Base-by-base conservation (phyloP, 2,113 vertebrate genomes). In the Alces alces region DNA sequence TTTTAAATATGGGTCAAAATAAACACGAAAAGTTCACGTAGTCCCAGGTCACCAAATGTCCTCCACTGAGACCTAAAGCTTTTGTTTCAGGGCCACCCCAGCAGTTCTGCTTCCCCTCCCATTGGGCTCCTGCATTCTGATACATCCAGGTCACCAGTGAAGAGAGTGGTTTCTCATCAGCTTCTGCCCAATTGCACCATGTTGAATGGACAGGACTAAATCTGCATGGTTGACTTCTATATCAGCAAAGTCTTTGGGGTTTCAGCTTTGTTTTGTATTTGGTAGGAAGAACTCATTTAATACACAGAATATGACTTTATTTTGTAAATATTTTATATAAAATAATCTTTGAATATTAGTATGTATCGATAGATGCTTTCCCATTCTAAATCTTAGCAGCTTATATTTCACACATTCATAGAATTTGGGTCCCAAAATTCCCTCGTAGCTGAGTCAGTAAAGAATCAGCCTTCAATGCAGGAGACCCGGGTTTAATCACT, bases 1-100 rank as follows among this genome's bases (percentile, higher is more conserved):
- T 6, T 95, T 92, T 93, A 64, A 80, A 39, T 82, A n/a, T 70
- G 78, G 47, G 21, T 64, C 76, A 91, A 27, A 82, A 60, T 78
- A 96, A 95, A 21, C 50, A 89, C 4, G 11, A 12, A 73, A 10
- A 30, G 7, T 13, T 28, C 45, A 52, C 84, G 8, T 79, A 25
- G 47, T 57, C 13, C 47, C 16, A 73, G 55, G 39, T 84, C 82
- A 82, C 17, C 16, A 28, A 58, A 83, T 61, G n/a, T 64, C 57
- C 25, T 85, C 33, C 73, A 39, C 19, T 36, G 11, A 92, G 30
- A 47, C 17, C 33, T 19, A 66, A 2, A 85, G 33, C 2, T 1
- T 60, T 89, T 86, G 16, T 61, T 64, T 86, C 30, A 43, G 19
- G 45, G 16, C 36, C 36, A 25, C 36, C 19, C 11, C 64, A 39